Evolutionary conservation across 1,140 invertebrate species (phyloP).

Genomic region (Heliconius eleuchia): DNA sequence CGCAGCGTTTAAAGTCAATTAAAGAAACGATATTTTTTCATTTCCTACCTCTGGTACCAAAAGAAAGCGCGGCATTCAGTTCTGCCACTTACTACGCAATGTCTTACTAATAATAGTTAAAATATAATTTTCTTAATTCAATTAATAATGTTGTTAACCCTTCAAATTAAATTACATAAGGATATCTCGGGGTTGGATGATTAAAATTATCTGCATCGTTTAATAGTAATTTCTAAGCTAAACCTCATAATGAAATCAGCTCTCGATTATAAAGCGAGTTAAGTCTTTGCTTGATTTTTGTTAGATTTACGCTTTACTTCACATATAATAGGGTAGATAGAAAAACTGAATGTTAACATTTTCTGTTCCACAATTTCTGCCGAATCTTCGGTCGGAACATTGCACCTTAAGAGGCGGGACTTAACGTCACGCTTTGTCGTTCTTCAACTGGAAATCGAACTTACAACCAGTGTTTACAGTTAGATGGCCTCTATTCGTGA

Average conservation of each 20-base stretch:
- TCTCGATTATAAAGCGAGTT: not conserved
- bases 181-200: not conserved
- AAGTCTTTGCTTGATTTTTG: not conserved
- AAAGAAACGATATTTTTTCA: too few relatives aligned
- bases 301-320: not conserved
- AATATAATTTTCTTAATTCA: constrained; percentile 65
- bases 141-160: not conserved
- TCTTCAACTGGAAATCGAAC: not conserved
- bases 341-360: too few relatives aligned
- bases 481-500: too few relatives aligned
- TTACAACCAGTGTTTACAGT: not conserved
- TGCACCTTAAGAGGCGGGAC: too few relatives aligned
- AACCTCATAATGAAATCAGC: constrained; percentile 12
- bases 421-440: not conserved
- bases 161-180: not conserved
- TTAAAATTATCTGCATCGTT: constrained; percentile 4
- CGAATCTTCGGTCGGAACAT: too few relatives aligned
- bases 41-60: too few relatives aligned
- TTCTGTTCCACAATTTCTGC: too few relatives aligned
- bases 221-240: constrained; percentile 13
- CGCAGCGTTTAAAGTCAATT: too few relatives aligned
- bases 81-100: too few relatives aligned
- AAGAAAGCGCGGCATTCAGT: too few relatives aligned
- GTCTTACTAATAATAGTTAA: too few relatives aligned
- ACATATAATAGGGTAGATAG: too few relatives aligned